Conservation (phyloP, 2,797 vertebrate species). For the Enteromius trimaculatus region DNA sequence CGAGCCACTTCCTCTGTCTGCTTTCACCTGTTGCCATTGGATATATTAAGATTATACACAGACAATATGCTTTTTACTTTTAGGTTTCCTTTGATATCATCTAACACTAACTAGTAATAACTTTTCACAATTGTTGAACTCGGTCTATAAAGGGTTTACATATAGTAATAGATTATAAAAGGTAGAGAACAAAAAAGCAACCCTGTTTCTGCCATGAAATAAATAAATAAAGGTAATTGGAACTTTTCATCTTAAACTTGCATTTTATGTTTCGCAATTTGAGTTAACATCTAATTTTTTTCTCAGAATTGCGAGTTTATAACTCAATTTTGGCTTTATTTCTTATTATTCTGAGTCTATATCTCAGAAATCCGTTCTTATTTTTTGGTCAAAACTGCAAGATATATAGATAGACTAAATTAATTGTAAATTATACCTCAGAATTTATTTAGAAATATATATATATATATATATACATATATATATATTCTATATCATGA, state of each 20-base stretch:
- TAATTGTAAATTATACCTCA: too few species aligned
- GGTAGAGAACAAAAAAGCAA: neutral
- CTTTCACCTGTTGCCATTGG: constrained; percentile 81
- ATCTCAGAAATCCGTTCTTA: too few species aligned
- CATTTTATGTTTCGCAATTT: neutral
- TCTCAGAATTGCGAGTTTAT: neutral
- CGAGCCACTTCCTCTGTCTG: constrained; percentile 76
- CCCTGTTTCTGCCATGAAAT: neutral
- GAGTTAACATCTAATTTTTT: neutral
- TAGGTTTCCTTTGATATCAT: neutral
- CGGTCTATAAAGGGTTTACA: neutral
- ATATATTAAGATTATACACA: neutral
- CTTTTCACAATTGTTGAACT: too few species aligned
- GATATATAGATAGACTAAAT: too few species aligned
- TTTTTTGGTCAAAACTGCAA: too few species aligned
- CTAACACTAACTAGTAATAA: neutral
- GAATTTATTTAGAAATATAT: neutral
- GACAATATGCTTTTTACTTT: neutral
- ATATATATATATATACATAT: too few species aligned
- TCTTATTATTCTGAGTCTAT: neutral
- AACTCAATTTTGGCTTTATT: neutral
- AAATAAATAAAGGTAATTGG: neutral
- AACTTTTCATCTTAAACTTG: neutral
- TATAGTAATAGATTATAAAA: neutral
- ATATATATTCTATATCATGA: neutral